Conservation (phyloP, 1,140 invertebrate species). For the Lucilia sericata region DNA sequence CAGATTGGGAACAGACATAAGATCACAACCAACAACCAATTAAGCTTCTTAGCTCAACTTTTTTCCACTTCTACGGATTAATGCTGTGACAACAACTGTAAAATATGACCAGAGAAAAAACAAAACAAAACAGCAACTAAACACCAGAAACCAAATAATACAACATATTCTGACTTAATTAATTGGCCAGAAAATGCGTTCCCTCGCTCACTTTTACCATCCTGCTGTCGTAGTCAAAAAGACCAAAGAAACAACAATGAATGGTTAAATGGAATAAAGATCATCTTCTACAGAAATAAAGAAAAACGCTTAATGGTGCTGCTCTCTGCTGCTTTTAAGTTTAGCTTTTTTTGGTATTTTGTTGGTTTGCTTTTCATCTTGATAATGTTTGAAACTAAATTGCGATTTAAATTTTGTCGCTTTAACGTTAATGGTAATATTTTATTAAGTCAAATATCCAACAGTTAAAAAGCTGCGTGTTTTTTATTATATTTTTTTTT, state of each 20-base stretch:
- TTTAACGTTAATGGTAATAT: constrained; percentile 44
- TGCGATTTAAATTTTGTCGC: constrained; percentile 44
- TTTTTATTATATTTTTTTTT: not conserved
- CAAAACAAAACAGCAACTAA: not conserved
- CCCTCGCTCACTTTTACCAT: too few species aligned
- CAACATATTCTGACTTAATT: constrained; percentile 44
- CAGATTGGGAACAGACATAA: not conserved
- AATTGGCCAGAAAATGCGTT: constrained; percentile 36
- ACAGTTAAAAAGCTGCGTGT: not conserved
- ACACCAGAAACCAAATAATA: constrained; percentile 35
- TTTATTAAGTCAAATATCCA: constrained; percentile 24
- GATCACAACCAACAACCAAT: constrained; percentile 37
- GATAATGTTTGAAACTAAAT: constrained; percentile 30
- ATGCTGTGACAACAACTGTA: not conserved
- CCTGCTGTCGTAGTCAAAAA: not conserved
- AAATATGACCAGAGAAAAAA: not conserved
- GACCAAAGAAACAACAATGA: constrained; percentile 13
- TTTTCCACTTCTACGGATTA: not conserved
- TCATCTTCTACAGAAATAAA: constrained; percentile 18
- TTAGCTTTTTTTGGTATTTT: not conserved
- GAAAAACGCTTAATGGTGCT: not conserved
- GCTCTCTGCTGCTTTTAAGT: not conserved
- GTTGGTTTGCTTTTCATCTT: constrained; percentile 19
- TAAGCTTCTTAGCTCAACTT: constrained; percentile 33
- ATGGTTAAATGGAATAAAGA: constrained; percentile 13